Evolutionary conservation across 2,797 vertebrate genomes (phyloP).

Genomic region (Gymnodraco acuticeps): DNA sequence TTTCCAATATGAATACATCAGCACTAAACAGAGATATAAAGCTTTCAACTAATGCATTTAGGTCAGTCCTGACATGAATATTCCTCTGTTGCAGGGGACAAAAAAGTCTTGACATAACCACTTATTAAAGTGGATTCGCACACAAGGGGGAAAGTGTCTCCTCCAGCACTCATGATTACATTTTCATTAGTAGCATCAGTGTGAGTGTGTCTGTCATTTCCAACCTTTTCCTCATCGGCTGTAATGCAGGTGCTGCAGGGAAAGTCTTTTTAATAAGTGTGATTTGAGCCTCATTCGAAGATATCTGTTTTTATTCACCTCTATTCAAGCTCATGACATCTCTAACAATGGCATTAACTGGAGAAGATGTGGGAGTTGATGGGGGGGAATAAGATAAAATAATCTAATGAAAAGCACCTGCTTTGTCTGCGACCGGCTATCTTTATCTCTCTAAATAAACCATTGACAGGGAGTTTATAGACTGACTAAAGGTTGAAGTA

Average conservation of each 20-base stretch:
- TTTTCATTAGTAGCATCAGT: constrained; percentile 52
- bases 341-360: constrained; percentile 69
- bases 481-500: constrained; percentile 31
- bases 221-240: constrained; percentile 26
- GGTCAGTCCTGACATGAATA: constrained; percentile 58
- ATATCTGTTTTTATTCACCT: constrained; percentile 63
- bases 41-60: constrained; percentile 67
- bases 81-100: constrained; percentile 44
- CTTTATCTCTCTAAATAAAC: constrained; percentile 50
- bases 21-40: constrained; percentile 37
- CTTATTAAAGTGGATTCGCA: constrained; percentile 54
- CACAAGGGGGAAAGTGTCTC: constrained; percentile 46
- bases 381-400: constrained; percentile 41
- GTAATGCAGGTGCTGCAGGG: constrained; percentile 46
- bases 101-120: constrained; percentile 59
- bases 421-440: constrained; percentile 34
- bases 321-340: constrained; percentile 57
- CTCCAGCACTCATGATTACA: constrained; percentile 62
- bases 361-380: constrained; percentile 54
- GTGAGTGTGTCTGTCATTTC: constrained; percentile 49
- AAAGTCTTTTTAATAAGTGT: constrained; percentile 61
- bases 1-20: constrained; percentile 37
- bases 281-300: constrained; percentile 58
- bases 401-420: constrained; percentile 60
- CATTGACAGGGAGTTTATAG: constrained; percentile 48